Conservation (phyloP, 2,888 invertebrate species). For the Adineta ricciae region DNA sequence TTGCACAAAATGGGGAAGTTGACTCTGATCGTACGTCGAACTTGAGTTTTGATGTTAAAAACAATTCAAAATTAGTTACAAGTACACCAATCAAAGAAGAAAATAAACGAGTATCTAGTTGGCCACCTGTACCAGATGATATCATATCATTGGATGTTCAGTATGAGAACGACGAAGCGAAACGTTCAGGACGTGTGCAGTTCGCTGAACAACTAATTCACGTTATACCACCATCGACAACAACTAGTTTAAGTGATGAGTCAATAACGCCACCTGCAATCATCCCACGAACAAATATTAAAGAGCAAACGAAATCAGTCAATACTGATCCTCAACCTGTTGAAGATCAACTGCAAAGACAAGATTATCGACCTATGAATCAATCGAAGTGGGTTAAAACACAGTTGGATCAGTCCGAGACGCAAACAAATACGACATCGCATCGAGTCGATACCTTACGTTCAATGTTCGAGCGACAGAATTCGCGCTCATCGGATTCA, state of each 20-base stretch:
- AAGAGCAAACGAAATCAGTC: background rate
- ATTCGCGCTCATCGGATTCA: background rate
- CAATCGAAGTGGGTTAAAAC: background rate
- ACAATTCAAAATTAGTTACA: background rate
- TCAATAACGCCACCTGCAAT: background rate
- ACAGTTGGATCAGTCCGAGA: background rate
- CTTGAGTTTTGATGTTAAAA: background rate
- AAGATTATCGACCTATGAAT: background rate
- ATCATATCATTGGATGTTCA: background rate
- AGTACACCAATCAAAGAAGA: background rate
- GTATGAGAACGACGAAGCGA: background rate
- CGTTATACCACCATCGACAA: background rate
- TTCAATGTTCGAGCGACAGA: background rate
- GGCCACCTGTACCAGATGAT: conserved; percentile 12
- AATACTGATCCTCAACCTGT: background rate
- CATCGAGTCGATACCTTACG: background rate
- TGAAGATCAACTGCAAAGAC: background rate
- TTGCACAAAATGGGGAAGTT: background rate
- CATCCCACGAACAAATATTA: background rate
- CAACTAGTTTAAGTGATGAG: background rate
- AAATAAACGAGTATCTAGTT: background rate
- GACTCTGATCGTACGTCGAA: background rate
- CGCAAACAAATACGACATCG: no score
- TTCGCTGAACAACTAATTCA: background rate
- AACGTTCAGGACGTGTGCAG: background rate